Percentiles rank a stretch among this genome's conserved stretches.
phyloP scores from a whole-genome alignment of 2,888 invertebrate genomes.

The Caenorhabditis doughertyi region DNA sequence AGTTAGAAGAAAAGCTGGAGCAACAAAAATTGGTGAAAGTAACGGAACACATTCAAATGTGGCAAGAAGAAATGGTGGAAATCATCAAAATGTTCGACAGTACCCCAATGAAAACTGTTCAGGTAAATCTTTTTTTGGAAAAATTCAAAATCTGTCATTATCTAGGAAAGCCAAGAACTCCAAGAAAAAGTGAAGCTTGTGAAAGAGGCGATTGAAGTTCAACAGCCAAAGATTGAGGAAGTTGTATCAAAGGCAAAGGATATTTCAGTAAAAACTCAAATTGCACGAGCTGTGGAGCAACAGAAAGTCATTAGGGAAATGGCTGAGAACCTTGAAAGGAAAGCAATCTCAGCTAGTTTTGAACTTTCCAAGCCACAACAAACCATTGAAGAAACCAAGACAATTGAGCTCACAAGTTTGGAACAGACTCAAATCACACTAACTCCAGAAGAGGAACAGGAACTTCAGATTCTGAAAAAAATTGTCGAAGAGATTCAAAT shows the following conservation, averaged over 20 bases:
- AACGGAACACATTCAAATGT: slow-evolving; percentile 67
- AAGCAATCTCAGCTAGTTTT: slow-evolving; percentile 56
- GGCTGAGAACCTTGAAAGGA: slow-evolving; percentile 58
- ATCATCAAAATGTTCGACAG: slow-evolving; percentile 66
- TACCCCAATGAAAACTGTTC: slow-evolving; percentile 63
- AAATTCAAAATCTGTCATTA: background rate
- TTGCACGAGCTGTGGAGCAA: slow-evolving; percentile 53
- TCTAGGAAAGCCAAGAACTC: slow-evolving; percentile 59
- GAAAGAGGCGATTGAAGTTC: slow-evolving; percentile 60
- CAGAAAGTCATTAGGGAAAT: slow-evolving; percentile 64
- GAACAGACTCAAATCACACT: slow-evolving; percentile 59
- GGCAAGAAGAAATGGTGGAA: slow-evolving; percentile 65
- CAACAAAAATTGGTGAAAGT: slow-evolving; percentile 62
- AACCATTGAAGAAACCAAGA: slow-evolving; percentile 60
- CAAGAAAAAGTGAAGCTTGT: slow-evolving; percentile 66
- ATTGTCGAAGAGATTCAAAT: slow-evolving; percentile 65
- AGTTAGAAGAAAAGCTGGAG: slow-evolving; percentile 58
- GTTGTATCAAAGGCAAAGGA: slow-evolving; percentile 54
- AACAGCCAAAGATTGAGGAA: slow-evolving; percentile 66
- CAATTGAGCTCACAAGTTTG: slow-evolving; percentile 53
- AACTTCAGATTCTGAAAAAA: slow-evolving; percentile 67
- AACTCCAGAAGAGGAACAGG: slow-evolving; percentile 56
- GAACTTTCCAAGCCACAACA: slow-evolving; percentile 56
- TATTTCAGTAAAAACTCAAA: slow-evolving; percentile 47
- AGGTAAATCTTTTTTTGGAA: slow-evolving; percentile 7